Base-by-base conservation (phyloP, 2,888 invertebrate genomes). In the Ecliptopera silaceata region DNA sequence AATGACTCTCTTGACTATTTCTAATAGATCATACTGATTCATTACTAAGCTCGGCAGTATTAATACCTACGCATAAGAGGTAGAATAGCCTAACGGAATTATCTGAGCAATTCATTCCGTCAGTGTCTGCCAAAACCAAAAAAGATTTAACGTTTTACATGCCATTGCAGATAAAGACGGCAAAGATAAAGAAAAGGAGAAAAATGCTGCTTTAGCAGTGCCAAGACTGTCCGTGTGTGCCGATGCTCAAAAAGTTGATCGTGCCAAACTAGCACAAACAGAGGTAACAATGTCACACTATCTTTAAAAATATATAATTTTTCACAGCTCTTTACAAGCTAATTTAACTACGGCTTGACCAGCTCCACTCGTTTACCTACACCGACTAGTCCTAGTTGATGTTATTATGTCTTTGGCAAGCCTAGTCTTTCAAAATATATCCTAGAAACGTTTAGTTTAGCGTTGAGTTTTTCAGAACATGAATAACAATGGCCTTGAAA, bases 191-290 rank as follows among this genome's bases (percentile, higher is more conserved):
- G 96, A 96, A 50, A 93, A 94, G 42, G 96, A 96, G 48, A 96
- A 96, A 75, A 94, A 94, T 59, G 93, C 93, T 60, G 95, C 93
- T 66, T 86, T 97, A 63, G 96, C 96, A 26, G 96, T 97, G 36
- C 97, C 97, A 42, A 93, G 97, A 67, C 92, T 98, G 54, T 97
- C 97, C 64, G 97, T 98, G 50, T 98, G 97, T 85, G 97, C 97
- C 4, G 97, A 98, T 80, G 97, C 97, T 63, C 97, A 97, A 82
- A 98, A 98, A 92, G 97, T 98, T 17, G 98, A 98, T 84, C 93
- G 97, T 64, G 95, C 96, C 59, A 97, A 97, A 88, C 91, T 98
- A 61, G 97, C 97, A 49, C 97, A 98, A 91, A 97, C 97, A 66
- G 98, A 98, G 93, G 95, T 95, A 46, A n/a, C 8, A 41, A 12